Percentiles rank a stretch among this genome's conserved stretches.
phyloP scores from a whole-genome alignment of 2,888 invertebrate genomes.

The Drosophila borealis region DNA sequence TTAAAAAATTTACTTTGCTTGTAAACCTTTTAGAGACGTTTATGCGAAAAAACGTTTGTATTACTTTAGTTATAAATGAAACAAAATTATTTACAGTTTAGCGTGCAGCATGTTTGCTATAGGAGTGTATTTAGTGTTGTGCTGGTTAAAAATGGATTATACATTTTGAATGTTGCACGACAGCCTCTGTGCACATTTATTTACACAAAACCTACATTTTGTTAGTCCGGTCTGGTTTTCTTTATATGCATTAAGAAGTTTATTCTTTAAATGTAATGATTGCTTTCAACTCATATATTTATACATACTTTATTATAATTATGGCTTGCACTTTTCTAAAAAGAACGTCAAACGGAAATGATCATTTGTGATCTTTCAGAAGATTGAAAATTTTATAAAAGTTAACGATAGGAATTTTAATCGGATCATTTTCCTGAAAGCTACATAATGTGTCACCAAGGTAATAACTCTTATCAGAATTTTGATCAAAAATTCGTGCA shows the following conservation, averaged over 20 bases:
- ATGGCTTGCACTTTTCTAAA: conserved; percentile 32
- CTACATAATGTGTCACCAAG: no score
- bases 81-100: conserved; percentile 70
- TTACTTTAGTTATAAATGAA: conserved; percentile 56
- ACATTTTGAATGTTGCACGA: conserved; percentile 27
- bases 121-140: conserved; percentile 38
- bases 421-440: no score
- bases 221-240: conserved; percentile 10
- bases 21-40: conserved; percentile 6
- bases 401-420: not conserved
- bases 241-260: conserved; percentile 39
- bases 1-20: conserved; percentile 35
- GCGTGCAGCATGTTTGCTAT: conserved; percentile 51
- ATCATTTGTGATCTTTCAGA: not conserved
- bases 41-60: conserved; percentile 43
- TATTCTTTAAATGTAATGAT: conserved; percentile 71
- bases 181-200: conserved; percentile 26
- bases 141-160: conserved; percentile 36
- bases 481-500: conserved; percentile 22
- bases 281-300: conserved; percentile 74
- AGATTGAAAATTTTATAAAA: not conserved
- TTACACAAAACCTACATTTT: conserved; percentile 38
- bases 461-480: no score
- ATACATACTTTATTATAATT: conserved; percentile 29
- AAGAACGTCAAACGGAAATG: conserved; percentile 13